Base-by-base conservation (phyloP, 2,888 invertebrate genomes). In the Galerucella nymphaeae region DNA sequence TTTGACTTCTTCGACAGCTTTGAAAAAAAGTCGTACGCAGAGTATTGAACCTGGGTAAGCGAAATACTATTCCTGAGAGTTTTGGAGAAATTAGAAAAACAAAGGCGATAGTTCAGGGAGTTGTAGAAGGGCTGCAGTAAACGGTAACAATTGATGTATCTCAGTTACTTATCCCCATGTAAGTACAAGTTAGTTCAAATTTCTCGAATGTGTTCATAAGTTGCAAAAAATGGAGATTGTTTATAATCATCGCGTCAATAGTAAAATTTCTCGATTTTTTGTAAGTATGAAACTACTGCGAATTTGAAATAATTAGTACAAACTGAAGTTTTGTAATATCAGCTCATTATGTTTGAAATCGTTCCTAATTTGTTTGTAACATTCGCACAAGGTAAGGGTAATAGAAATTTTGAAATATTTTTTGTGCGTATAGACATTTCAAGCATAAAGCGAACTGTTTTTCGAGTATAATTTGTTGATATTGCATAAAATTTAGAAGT, bases 161-260 rank as follows among this genome's bases (percentile, higher is more conserved):
- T 58, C 30, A 38, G 63, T 66, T 41, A 68, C 62, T 53, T 53
- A 55, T 62, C 45, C 55, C 68, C 66, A 38, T 42, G 71, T 71
- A 71, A 73, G 76, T 76, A 75, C 73, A 41, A 6, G 65, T 73
- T 76, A 75, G 71, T 75, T 76, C 73, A 70, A 75, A 65, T 76
- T 73, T 72, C 42, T 66, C 45, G 5, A 55, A 30, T 58, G 38
- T 41, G 18, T 23, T 53, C 65, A 50, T 53, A 38, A 50, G 20
- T 65, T 65, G 16, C 41, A 50, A 65, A 20, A 65, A 48, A 14
- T 23, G 64, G 48, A 48, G 11, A 62, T 62, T 41, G 16, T 4
- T 16, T 18, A 16, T 59, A 30, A n/a, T 38, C 30, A 38, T 38
- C 30, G 30, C 9, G 1, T 38, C 30, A 8, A 38, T 8, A 38